Evolutionary conservation across 2,888 invertebrate species (phyloP).

Genomic region (Noctua pronuba): DNA sequence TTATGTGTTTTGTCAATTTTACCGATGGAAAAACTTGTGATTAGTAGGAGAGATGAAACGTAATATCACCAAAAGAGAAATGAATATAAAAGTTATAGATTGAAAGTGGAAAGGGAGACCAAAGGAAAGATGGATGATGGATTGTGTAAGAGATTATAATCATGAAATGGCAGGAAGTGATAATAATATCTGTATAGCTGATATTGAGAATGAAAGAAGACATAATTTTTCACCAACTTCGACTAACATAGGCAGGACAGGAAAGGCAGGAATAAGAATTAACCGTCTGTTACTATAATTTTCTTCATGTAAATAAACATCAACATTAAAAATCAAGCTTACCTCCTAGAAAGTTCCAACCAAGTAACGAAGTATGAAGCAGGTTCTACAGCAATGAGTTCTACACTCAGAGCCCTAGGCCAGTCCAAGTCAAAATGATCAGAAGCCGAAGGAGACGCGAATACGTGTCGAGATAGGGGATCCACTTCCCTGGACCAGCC

Average conservation of each 20-base stretch:
- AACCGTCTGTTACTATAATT: background rate
- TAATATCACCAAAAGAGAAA: background rate
- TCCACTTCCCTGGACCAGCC: constrained; percentile 92
- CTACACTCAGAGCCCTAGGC: constrained; percentile 93
- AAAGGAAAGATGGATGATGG: background rate
- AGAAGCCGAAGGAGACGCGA: constrained; percentile 89
- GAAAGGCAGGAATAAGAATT: background rate
- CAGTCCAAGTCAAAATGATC: constrained; percentile 92
- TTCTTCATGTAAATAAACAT: background rate
- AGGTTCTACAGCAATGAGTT: constrained; percentile 94
- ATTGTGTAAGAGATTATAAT: background rate
- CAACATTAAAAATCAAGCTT: background rate
- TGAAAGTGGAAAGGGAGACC: background rate
- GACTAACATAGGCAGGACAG: background rate
- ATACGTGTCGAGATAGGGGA: constrained; percentile 89
- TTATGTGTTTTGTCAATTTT: background rate
- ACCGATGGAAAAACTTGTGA: background rate
- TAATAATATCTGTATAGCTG: background rate
- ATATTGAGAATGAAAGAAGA: background rate
- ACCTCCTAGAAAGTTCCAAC: constrained; percentile 94
- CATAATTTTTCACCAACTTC: background rate
- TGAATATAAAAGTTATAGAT: background rate
- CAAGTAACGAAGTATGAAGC: constrained; percentile 95
- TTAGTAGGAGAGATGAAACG: too few relatives aligned
- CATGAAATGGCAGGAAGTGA: too few relatives aligned